These are phyloP conservation scores for Jordanella pulchra DNA, from an alignment of 2,797 vertebrate species.

Conservation along the genomic window DNA sequence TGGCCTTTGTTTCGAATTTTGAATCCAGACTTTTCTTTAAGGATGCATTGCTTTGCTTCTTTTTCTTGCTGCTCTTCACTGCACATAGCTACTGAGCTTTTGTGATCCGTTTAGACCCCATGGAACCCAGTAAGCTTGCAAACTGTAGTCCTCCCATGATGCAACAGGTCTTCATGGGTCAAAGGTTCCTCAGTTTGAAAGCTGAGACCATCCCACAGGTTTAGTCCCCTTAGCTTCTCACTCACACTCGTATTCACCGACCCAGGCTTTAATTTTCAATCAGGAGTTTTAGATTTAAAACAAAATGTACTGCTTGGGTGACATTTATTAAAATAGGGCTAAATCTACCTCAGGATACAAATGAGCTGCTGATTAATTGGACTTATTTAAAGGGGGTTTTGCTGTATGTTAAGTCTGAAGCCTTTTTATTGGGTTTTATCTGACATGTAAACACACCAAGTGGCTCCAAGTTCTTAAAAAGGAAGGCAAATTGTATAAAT, in stretches of 20 bases:
- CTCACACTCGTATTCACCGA: slow-evolving; percentile 13
- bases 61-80: not conserved
- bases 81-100: not conserved
- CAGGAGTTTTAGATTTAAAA: slow-evolving; percentile 19
- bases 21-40: not conserved
- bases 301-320: not conserved
- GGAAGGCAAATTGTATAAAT: not conserved
- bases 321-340: slow-evolving; percentile 11
- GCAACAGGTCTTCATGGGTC: not conserved
- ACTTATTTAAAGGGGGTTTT: not conserved
- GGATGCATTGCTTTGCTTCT: not conserved
- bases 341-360: slow-evolving; percentile 8
- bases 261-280: slow-evolving; percentile 31
- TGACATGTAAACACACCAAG: not conserved
- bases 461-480: not conserved
- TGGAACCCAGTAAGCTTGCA: not conserved
- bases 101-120: not conserved
- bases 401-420: slow-evolving; percentile 7
- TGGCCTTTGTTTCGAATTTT: slow-evolving; percentile 11
- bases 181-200: slow-evolving; percentile 16
- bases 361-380: not conserved
- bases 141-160: not conserved
- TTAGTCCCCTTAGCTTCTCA: slow-evolving; percentile 12
- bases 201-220: slow-evolving; percentile 22
- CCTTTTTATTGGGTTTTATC: not conserved